phyloP scores from a whole-genome alignment of 2,113 vertebrate genomes.

The Eurystomus gularis region DNA sequence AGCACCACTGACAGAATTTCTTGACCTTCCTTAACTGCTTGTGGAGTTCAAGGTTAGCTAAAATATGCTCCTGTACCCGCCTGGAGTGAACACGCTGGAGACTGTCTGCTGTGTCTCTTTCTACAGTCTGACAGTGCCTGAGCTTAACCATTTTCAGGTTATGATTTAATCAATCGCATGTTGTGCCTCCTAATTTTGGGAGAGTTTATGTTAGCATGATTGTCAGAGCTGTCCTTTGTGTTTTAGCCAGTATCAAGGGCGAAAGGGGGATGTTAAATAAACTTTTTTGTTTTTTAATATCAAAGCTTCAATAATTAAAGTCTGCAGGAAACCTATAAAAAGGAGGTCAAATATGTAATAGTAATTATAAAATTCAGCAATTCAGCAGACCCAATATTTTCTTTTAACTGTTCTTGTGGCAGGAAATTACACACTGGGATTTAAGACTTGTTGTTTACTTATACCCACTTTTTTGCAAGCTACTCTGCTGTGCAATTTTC shows the following conservation, averaged over 20 bases:
- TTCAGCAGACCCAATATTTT: constrained; percentile 11
- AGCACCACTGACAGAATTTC: constrained; percentile 15
- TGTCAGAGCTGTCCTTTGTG: constrained; percentile 14
- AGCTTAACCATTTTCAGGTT: constrained; percentile 21
- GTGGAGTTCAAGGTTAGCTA: background rate
- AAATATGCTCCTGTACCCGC: background rate
- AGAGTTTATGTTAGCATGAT: background rate
- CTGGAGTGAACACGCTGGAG: background rate
- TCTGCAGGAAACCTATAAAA: constrained; percentile 8
- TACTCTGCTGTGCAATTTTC: background rate
- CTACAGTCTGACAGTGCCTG: background rate
- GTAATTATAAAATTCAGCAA: constrained; percentile 6
- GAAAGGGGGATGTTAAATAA: background rate
- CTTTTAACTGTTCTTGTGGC: background rate
- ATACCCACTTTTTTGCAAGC: background rate
- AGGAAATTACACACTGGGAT: background rate
- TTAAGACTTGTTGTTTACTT: background rate
- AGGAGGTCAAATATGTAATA: constrained; percentile 16
- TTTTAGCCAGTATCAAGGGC: background rate
- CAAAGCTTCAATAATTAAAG: constrained; percentile 19
- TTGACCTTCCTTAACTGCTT: constrained; percentile 4
- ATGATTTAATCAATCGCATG: constrained; percentile 28
- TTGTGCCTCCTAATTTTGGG: background rate
- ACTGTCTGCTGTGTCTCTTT: background rate
- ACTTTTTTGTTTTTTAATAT: background rate